Conservation (phyloP, 2,113 vertebrate species). For the Probosciger aterrimus region DNA sequence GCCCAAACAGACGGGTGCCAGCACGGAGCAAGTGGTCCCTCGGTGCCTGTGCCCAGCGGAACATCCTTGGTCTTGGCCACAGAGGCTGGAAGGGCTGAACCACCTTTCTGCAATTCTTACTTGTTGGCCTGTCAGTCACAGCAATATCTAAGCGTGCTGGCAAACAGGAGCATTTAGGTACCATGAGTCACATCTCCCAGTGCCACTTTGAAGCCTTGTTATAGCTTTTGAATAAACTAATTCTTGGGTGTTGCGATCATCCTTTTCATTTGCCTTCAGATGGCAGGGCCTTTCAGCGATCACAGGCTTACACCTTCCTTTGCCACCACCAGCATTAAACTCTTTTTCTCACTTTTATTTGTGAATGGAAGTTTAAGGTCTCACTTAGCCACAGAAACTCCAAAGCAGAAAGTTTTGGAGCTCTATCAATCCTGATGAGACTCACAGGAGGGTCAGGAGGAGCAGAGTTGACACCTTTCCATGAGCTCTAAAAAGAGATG, state of each 20-base stretch:
- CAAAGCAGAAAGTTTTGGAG: neutral
- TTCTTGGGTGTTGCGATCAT: fast-evolving
- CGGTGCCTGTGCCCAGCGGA: fast-evolving
- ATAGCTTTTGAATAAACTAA: neutral
- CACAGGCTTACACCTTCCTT: neutral
- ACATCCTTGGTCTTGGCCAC: neutral
- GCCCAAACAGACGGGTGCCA: fast-evolving
- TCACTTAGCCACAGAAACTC: neutral
- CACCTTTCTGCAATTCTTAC: neutral
- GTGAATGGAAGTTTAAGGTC: neutral
- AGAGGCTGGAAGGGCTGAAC: neutral
- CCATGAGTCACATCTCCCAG: neutral
- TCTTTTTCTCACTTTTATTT: neutral
- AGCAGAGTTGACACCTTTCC: constrained; percentile 18
- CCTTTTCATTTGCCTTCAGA: neutral
- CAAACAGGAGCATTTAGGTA: neutral
- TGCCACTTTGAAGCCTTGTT: neutral
- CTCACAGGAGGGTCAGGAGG: neutral
- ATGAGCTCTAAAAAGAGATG: neutral
- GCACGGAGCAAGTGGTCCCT: neutral
- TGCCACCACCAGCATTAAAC: neutral
- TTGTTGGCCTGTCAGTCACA: neutral
- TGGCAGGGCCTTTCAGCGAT: neutral
- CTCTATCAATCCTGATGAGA: fast-evolving
- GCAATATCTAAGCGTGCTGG: neutral